Evolutionary conservation across 2,797 vertebrate species (phyloP).

Genomic region (Erpetoichthys calabaricus): DNA sequence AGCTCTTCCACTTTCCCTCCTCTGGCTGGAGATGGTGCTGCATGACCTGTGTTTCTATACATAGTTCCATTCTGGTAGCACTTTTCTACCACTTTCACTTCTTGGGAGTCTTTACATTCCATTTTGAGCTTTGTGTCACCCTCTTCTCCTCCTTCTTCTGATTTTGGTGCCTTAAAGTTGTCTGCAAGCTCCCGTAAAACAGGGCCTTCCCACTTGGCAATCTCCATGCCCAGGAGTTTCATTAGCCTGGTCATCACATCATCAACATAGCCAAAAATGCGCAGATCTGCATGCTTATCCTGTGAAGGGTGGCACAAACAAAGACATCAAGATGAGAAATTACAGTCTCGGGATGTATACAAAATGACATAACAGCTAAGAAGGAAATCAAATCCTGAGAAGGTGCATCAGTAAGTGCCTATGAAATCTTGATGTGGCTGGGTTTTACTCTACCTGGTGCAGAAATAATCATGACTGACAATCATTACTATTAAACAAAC

Average conservation of each 20-base stretch:
- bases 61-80: background rate
- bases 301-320: conserved; percentile 8
- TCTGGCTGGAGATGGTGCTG: background rate
- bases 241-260: conserved; percentile 76
- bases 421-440: too few species aligned
- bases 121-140: conserved; percentile 33
- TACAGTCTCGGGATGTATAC: too few species aligned
- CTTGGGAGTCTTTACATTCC: conserved; percentile 2
- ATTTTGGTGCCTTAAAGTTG: conserved; percentile 10
- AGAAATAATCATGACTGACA: too few species aligned
- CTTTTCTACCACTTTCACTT: background rate
- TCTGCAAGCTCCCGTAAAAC: conserved; percentile 42
- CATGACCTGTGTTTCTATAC: background rate
- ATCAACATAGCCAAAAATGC: conserved; percentile 77
- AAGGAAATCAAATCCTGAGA: background rate
- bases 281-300: conserved; percentile 79
- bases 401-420: too few species aligned
- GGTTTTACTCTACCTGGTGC: too few species aligned
- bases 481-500: too few species aligned
- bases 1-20: conserved; percentile 12
- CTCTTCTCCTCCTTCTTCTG: conserved; percentile 30
- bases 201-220: conserved; percentile 73
- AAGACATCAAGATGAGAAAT: background rate
- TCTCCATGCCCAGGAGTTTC: conserved; percentile 65
- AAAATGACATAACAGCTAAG: too few species aligned